These are phyloP conservation scores for Oceanodroma leucorhoa DNA, from an alignment of 2,797 vertebrate species.

Conservation along the genomic window DNA sequence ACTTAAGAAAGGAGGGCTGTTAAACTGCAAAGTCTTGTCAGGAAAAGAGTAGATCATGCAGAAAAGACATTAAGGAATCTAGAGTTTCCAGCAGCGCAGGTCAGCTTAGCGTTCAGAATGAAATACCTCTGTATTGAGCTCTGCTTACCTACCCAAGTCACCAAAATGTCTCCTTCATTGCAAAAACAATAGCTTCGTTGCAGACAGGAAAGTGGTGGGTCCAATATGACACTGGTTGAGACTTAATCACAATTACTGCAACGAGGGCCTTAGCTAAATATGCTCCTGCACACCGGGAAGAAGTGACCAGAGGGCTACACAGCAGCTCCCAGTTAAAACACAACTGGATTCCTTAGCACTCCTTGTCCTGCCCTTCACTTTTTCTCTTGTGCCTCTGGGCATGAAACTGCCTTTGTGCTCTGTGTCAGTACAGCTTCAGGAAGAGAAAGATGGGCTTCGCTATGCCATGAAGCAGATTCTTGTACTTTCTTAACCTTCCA, in stretches of 20 bases:
- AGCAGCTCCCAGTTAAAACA: not conserved
- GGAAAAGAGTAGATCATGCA: not conserved
- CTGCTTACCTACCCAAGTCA: not conserved
- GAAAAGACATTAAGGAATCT: not conserved
- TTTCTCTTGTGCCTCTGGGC: not conserved
- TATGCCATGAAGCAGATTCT: not conserved
- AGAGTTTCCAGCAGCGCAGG: not conserved
- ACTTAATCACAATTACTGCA: not conserved
- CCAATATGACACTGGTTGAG: not conserved
- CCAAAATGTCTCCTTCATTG: not conserved
- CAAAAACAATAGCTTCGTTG: not conserved
- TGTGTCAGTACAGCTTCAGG: not conserved
- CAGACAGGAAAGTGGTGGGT: not conserved
- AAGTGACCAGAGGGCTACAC: rapidly evolving
- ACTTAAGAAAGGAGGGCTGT: not conserved
- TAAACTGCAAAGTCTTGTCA: not conserved
- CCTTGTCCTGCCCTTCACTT: not conserved
- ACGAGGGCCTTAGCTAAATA: not conserved
- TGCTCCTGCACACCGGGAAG: not conserved
- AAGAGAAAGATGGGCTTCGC: not conserved
- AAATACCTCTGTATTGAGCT: not conserved
- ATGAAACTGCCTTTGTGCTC: not conserved
- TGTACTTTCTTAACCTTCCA: not conserved
- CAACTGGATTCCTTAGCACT: not conserved
- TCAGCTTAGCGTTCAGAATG: not conserved